These are phyloP conservation scores for Plusia festucae DNA, from an alignment of 2,888 invertebrate genomes.

Conservation along the genomic window DNA sequence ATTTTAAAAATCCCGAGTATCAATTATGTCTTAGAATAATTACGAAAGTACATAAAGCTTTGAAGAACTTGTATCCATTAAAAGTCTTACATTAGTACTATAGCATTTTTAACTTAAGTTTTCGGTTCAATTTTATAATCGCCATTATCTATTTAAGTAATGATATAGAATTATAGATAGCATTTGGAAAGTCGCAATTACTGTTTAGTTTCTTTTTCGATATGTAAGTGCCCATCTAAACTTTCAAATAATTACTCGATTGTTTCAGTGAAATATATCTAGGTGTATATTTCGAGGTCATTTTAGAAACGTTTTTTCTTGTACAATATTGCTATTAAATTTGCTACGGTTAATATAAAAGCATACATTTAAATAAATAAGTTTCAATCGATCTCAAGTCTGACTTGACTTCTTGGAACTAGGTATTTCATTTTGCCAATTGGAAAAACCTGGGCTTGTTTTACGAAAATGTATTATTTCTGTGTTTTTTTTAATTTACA, in stretches of 20 bases:
- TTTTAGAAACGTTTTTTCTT: neutral
- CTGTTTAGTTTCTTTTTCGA: conserved; percentile 33
- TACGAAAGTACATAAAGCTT: too few relatives aligned
- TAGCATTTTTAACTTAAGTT: conserved; percentile 25
- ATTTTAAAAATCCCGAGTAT: too few relatives aligned
- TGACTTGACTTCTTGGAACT: neutral
- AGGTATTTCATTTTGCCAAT: neutral
- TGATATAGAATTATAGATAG: conserved; percentile 50
- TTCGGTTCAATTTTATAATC: conserved; percentile 39
- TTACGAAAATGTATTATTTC: too few relatives aligned
- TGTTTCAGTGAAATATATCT: neutral
- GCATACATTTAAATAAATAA: neutral
- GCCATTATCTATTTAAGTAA: conserved; percentile 50
- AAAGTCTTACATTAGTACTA: neutral
- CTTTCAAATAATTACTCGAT: conserved; percentile 34
- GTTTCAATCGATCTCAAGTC: neutral
- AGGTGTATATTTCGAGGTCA: neutral
- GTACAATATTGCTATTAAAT: neutral
- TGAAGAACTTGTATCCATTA: conserved; percentile 33
- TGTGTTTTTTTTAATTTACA: too few relatives aligned
- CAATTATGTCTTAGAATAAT: too few relatives aligned
- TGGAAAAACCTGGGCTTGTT: neutral
- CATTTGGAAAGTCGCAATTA: conserved; percentile 50
- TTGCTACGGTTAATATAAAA: neutral
- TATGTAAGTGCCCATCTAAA: conserved; percentile 23